Percentiles rank a stretch among this genome's conserved stretches.
Conservation (phyloP, 2,113 vertebrate genomes). For the Nannospalax galili region DNA sequence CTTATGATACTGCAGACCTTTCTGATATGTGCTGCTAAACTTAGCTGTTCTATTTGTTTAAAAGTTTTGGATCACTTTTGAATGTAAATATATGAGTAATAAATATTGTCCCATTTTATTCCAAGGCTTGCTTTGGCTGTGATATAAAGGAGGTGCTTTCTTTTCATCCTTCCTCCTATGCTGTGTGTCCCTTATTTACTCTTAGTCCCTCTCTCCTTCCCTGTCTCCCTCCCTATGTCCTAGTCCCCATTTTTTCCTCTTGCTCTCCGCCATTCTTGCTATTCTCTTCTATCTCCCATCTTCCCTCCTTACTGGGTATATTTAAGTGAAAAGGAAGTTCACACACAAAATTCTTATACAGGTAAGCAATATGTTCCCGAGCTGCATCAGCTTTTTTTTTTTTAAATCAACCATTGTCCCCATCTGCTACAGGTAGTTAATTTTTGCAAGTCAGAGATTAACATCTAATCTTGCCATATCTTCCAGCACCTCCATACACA, state of each 20-base stretch:
- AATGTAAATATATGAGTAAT: neutral
- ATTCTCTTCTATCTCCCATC: neutral
- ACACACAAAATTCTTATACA: neutral
- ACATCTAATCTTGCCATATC: neutral
- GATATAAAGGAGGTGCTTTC: neutral
- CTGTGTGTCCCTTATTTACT: neutral
- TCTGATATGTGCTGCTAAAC: neutral
- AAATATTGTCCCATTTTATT: neutral
- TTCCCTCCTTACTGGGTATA: neutral
- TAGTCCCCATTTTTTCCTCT: neutral
- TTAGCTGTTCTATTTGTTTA: neutral
- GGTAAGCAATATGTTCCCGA: neutral
- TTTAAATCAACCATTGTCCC: neutral
- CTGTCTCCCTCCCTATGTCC: too few relatives aligned
- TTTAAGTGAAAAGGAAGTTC: neutral
- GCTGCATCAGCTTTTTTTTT: neutral
- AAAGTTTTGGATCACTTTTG: neutral
- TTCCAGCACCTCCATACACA: neutral
- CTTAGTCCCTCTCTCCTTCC: neutral
- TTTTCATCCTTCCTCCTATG: neutral
- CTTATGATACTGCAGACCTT: neutral
- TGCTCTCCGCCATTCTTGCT: neutral
- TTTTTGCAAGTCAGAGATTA: slow-evolving; percentile 6
- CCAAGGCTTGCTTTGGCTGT: neutral
- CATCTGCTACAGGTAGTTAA: neutral